Evolutionary conservation across 2,888 invertebrate genomes (phyloP).

Genomic region (Clitarchus hookeri): DNA sequence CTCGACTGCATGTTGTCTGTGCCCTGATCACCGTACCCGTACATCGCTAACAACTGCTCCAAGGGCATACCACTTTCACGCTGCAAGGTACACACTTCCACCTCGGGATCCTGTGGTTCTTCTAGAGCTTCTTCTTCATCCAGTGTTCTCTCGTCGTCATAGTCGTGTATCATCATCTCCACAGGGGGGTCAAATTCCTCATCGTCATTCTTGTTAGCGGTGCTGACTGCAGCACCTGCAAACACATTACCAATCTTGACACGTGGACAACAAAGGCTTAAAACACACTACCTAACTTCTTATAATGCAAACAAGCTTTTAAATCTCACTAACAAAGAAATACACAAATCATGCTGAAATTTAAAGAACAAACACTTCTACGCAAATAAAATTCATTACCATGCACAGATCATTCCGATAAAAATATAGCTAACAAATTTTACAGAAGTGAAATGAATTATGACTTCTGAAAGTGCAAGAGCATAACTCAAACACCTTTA

Average conservation of each 20-base stretch:
- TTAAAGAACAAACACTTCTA: no score
- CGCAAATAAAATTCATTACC: no score
- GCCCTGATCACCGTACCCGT: conserved; percentile 66
- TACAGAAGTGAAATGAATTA: no score
- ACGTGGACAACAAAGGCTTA: not conserved
- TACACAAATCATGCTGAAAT: no score
- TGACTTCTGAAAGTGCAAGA: no score
- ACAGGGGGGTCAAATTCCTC: conserved; percentile 85
- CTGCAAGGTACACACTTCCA: conserved; percentile 86
- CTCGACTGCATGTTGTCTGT: conserved; percentile 48
- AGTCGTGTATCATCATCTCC: conserved; percentile 97
- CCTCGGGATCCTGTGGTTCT: conserved; percentile 84
- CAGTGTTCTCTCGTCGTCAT: conserved; percentile 94
- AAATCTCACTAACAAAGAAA: no score
- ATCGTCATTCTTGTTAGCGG: conserved; percentile 35
- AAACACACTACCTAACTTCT: no score
- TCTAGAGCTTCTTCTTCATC: conserved; percentile 97
- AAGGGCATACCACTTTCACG: conserved; percentile 95
- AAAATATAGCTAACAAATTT: no score
- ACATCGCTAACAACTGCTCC: conserved; percentile 88
- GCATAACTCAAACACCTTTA: no score
- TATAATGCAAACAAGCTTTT: no score
- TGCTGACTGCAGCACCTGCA: conserved; percentile 31
- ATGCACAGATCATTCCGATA: no score
- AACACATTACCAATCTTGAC: not conserved